These are phyloP conservation scores for Penaeus monodon DNA, from an alignment of 2,888 invertebrate species.

Conservation along the genomic window DNA sequence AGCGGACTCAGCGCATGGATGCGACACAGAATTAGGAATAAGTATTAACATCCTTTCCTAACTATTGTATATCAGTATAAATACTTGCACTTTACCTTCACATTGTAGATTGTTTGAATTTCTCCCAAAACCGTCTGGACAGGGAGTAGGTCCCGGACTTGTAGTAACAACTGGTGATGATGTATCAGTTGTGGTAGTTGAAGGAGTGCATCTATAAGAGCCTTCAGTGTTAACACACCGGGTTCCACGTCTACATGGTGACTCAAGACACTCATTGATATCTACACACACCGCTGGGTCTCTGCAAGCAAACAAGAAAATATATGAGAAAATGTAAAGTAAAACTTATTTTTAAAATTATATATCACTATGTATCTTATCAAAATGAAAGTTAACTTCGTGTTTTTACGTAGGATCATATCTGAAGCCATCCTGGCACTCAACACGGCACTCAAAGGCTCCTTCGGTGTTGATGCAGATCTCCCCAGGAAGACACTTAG, in stretches of 20 bases:
- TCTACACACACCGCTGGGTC: conserved; percentile 57
- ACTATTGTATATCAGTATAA: too few relatives aligned
- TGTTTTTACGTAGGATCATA: conserved; percentile 60
- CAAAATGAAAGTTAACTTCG: not conserved
- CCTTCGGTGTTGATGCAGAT: conserved; percentile 64
- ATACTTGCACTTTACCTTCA: conserved; percentile 28
- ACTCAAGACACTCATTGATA: conserved; percentile 49
- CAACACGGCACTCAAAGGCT: conserved; percentile 61
- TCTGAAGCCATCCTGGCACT: conserved; percentile 64
- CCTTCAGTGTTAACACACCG: conserved; percentile 56
- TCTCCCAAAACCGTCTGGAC: conserved; percentile 44
- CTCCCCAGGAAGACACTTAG: conserved; percentile 60
- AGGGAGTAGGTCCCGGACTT: conserved; percentile 2
- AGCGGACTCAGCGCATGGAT: too few relatives aligned
- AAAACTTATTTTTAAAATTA: not conserved
- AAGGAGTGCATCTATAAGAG: conserved; percentile 38
- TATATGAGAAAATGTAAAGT: not conserved
- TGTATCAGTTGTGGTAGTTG: conserved; percentile 12
- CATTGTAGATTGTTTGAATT: conserved; percentile 35
- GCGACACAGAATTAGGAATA: too few relatives aligned
- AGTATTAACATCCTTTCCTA: too few relatives aligned
- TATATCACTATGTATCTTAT: not conserved
- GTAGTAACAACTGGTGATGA: conserved; percentile 30
- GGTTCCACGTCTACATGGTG: conserved; percentile 34
- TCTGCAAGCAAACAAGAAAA: not conserved